Conservation (phyloP, 2,888 invertebrate species). For the Apotomis turbidana region DNA sequence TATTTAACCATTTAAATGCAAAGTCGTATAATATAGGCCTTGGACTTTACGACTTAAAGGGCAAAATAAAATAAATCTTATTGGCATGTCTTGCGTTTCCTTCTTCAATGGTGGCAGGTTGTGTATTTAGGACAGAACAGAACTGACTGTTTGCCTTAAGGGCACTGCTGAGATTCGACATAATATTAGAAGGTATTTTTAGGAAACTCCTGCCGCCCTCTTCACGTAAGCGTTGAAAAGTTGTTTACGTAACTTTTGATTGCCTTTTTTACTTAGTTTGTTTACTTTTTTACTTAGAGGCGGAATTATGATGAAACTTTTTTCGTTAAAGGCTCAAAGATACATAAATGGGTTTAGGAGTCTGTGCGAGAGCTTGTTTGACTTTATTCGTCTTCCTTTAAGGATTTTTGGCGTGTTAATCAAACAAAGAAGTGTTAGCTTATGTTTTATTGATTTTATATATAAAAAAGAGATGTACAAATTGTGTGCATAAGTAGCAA, state of each 20-base stretch:
- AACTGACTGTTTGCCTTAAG: slow-evolving; percentile 52
- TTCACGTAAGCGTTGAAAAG: slow-evolving; percentile 70
- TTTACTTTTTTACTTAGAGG: slow-evolving; percentile 77
- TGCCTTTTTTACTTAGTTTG: slow-evolving; percentile 76
- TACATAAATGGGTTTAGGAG: slow-evolving; percentile 73
- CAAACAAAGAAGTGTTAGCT: slow-evolving; percentile 28
- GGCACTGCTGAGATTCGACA: slow-evolving; percentile 58
- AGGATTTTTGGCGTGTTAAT: slow-evolving; percentile 26
- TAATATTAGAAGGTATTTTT: slow-evolving; percentile 63
- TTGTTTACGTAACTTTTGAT: slow-evolving; percentile 80
- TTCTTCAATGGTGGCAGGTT: slow-evolving; percentile 43
- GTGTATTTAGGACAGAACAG: slow-evolving; percentile 54
- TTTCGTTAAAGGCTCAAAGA: slow-evolving; percentile 75
- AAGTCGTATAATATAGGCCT: slow-evolving; percentile 13
- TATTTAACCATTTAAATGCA: slow-evolving; percentile 21
- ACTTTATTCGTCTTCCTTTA: slow-evolving; percentile 62
- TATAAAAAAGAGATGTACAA: too few species aligned
- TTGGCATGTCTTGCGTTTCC: neutral
- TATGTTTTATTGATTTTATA: slow-evolving; percentile 20
- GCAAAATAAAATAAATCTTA: slow-evolving; percentile 9
- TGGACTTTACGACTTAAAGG: neutral
- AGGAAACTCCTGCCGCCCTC: slow-evolving; percentile 50
- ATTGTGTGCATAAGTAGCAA: too few species aligned
- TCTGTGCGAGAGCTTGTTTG: slow-evolving; percentile 56
- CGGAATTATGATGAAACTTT: slow-evolving; percentile 77